phyloP scores from a whole-genome alignment of 2,888 invertebrate species.

The Hartigia nigra region DNA sequence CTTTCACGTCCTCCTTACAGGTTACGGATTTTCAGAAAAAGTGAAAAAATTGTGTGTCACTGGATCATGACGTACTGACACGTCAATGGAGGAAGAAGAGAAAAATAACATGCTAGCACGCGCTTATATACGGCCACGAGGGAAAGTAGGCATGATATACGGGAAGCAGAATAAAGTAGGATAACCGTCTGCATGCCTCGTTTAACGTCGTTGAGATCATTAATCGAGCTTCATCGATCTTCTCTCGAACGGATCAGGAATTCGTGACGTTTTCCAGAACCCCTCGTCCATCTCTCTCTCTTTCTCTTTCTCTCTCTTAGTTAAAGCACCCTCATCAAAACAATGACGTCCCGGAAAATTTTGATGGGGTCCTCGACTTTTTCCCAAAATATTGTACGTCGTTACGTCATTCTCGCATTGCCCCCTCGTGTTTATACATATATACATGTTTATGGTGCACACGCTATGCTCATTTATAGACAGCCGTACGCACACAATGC shows the following conservation, averaged over 20 bases:
- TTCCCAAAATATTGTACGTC: slow-evolving; percentile 10
- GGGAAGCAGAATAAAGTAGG: neutral
- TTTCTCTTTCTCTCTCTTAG: neutral
- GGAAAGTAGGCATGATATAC: neutral
- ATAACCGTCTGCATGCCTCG: neutral
- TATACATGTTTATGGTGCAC: neutral
- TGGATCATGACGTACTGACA: neutral
- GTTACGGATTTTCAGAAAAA: neutral
- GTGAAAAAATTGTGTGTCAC: neutral
- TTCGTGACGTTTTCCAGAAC: neutral
- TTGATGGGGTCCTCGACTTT: neutral
- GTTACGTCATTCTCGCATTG: slow-evolving; percentile 9
- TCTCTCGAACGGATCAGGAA: neutral
- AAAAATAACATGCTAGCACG: neutral
- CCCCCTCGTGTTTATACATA: slow-evolving; percentile 14
- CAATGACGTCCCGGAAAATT: slow-evolving; percentile 1
- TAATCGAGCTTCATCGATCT: neutral
- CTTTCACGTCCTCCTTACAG: neutral
- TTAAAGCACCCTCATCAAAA: slow-evolving; percentile 3
- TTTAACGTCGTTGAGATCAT: neutral
- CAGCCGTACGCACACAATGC: neutral
- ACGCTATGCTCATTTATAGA: neutral
- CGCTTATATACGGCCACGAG: neutral
- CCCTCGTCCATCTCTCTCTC: too few species aligned
- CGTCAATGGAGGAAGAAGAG: neutral